Base-by-base conservation (phyloP, 2,797 vertebrate species). In the Hydrolagus colliei region DNA sequence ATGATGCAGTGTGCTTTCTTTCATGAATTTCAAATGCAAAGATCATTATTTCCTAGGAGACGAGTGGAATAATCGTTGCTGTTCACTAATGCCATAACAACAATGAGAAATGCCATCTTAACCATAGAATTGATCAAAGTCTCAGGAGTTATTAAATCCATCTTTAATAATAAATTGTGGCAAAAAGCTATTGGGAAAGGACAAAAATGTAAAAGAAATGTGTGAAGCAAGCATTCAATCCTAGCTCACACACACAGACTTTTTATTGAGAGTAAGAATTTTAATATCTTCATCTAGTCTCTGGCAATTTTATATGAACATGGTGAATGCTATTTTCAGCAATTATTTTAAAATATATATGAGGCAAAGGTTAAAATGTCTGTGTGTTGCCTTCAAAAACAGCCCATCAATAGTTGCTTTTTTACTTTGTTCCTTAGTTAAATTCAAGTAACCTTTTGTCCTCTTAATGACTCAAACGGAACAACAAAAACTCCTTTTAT, bases 401-500 rank as follows among this genome's bases (percentile, higher is more conserved):
- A 80, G 22, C 78, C 62, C 16, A 12, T 27, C 78, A 80, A 65
- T 63, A 62, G 74, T 76, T 76, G 77, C 41, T 52, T 52, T 52
- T 52, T 52, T 52, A 52, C 41, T 52, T 52, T 52, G 6, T 52
- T 80, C 78, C 18, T 14, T 63, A 80, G 62, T 80, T 80, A 80
- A 80, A 80, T 12, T 80, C 61, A 80, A 80, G 22, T 80, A 65
- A 80, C 62, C 62, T 80, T 27, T 65, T 32, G 12, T 80, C 62
- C 62, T 27, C 61, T 80, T 80, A 72, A 80, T 65, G 59, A 80
- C 13, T 80, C 62, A 10, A 80, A 35, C 62, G 18, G 22, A 32
- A 80, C 65, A 80, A 80, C 62, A 80, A 2, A 61, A 80, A 67
- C n/a, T 80, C 52, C 20, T n/a, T 80, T 14, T 80, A 22, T 80